These are phyloP conservation scores for Uromys caudimaculatus DNA, from an alignment of 2,797 vertebrate genomes.

Conservation along the genomic window DNA sequence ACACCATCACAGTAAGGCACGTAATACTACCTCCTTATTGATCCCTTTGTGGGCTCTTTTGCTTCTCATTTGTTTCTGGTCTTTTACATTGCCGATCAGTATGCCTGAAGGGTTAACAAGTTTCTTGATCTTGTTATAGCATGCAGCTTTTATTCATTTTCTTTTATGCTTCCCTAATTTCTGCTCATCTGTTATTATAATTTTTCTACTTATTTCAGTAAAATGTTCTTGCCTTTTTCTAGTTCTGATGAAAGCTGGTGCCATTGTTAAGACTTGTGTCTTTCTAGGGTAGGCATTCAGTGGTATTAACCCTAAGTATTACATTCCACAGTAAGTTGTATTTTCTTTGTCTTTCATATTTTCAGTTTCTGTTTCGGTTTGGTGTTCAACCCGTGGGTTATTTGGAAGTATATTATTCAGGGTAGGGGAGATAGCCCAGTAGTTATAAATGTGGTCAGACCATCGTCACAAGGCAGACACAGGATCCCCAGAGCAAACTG, in stretches of 20 bases:
- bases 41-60: background rate
- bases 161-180: constrained; percentile 21
- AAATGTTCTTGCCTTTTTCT: constrained; percentile 25
- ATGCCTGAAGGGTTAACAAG: background rate
- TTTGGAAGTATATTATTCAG: background rate
- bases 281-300: background rate
- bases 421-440: background rate
- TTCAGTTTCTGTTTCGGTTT: background rate
- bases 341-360: background rate
- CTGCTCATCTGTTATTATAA: background rate
- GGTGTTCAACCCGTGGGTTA: background rate
- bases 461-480: background rate
- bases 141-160: constrained; percentile 5
- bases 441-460: background rate
- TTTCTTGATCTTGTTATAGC: background rate
- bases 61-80: constrained; percentile 25
- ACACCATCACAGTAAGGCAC: background rate
- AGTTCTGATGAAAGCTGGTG: background rate
- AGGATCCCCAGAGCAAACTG: background rate
- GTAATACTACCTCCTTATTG: background rate
- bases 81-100: background rate
- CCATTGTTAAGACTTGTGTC: background rate
- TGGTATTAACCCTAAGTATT: background rate
- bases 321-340: background rate
- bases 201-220: constrained; percentile 31